A percentile compares a stretch with the other conserved stretches of the same genome.
Evolutionary conservation across 1,140 invertebrate genomes (phyloP).

Genomic region (Gonioctena quinquepunctata): DNA sequence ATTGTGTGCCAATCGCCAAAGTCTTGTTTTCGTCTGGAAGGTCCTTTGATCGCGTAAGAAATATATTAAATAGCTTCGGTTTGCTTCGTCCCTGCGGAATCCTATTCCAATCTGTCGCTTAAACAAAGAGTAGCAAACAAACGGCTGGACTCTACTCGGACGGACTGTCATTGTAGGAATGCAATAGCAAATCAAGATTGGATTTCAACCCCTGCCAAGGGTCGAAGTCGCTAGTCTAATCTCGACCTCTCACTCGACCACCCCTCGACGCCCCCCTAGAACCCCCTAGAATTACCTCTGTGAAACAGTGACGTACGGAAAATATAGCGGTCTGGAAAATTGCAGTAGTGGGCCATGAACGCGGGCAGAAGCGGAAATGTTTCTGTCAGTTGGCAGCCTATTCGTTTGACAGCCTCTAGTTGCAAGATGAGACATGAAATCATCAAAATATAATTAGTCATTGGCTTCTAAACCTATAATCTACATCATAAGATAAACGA

Average conservation of each 20-base stretch:
- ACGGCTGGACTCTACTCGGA: conserved; percentile 40
- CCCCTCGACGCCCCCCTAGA: conserved; percentile 12
- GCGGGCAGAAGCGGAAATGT: too few species aligned
- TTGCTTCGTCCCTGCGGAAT: conserved; percentile 24
- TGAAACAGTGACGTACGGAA: not conserved
- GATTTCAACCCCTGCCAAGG: conserved; percentile 52
- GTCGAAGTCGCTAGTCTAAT: conserved; percentile 54
- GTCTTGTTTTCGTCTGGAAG: not conserved
- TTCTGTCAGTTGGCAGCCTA: too few species aligned
- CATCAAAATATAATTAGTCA: too few species aligned
- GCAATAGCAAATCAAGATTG: conserved; percentile 58
- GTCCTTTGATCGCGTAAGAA: conserved; percentile 2
- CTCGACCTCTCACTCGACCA: conserved; percentile 51
- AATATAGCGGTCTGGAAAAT: not conserved
- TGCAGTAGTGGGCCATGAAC: too few species aligned
- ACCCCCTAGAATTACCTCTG: conserved; percentile 5
- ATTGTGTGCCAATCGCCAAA: too few species aligned
- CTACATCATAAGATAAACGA: too few species aligned
- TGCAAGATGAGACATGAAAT: too few species aligned
- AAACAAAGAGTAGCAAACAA: conserved; percentile 52
- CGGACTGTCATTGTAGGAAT: conserved; percentile 56
- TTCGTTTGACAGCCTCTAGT: too few species aligned
- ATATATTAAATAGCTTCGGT: conserved; percentile 27
- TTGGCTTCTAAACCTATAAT: too few species aligned
- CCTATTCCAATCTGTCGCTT: conserved; percentile 44